Base-by-base conservation (phyloP, 2,888 invertebrate species). In the Ashinkailepas kermadecensis region DNA sequence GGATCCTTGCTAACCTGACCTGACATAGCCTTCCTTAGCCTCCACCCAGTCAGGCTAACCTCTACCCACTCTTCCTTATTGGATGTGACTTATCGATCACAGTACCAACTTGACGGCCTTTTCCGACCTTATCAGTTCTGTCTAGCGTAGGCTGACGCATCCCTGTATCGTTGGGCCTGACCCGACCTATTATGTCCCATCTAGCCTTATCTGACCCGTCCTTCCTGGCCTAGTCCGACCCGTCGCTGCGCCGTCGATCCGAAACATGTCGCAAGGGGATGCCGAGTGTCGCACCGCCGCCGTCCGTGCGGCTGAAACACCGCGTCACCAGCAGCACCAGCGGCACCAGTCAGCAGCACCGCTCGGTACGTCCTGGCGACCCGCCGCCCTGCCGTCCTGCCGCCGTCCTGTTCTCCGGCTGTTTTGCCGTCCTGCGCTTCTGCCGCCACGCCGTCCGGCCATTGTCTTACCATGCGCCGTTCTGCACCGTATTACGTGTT, bases 241-340 rank as follows among this genome's bases (percentile, higher is more conserved):
- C 65, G 8, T 21, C 15, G 65, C 65, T 67, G 65, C 65, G 65
- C 8, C 23, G 23, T 23, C 65, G 65, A 7, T 67, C 65, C 23
- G 65, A 67, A 23, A 1, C 23, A 15, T 59, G 59, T 59, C 59
- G 59, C 39, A 39, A 39, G 4, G 39, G 39, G 59, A 59, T 59
- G 12, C 4, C 59, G 59, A 11, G 59, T 23, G n/a, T 11, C 10
- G 65, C 23, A 12, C 23, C 65, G 23, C 23, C 8, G 10, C 65
- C 65, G 23, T 0, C 65, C 65, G 15, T 23, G 23, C 65, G 65
- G 9, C 65, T 67, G 23, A n/a, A 23, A 11, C 65, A 67, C 21
- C 65, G 65, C 8, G 65, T 67, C 65, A 67, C 65, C 65, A 67
- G 65, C 65, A 67, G 65, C 65, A 67, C 65, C 23, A 67, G 65